Percentiles rank a stretch among this genome's conserved stretches.
These are phyloP conservation scores for Polydrusus cervinus DNA, from an alignment of 2,888 invertebrate genomes.

Conservation along the genomic window DNA sequence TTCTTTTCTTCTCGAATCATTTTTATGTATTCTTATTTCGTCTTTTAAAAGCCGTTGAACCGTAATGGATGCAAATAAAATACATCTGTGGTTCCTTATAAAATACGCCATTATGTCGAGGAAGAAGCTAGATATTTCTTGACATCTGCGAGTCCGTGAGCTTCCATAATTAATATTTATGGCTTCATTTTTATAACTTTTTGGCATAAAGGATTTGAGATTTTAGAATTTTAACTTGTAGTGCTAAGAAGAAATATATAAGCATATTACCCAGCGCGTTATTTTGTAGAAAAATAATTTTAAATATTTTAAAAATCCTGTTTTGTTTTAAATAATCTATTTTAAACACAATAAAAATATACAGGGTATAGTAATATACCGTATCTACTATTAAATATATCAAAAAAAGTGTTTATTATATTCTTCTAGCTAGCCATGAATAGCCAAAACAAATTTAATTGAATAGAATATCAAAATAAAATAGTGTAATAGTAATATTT, in stretches of 20 bases:
- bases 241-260: not conserved
- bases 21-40: slow-evolving; percentile 10
- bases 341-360: no score
- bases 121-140: slow-evolving; percentile 15
- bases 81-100: slow-evolving; percentile 12
- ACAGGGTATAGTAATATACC: no score
- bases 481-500: no score
- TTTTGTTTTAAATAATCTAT: no score
- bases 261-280: no score
- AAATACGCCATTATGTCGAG: slow-evolving; percentile 1
- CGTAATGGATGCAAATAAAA: slow-evolving; percentile 18
- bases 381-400: no score
- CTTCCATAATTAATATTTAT: slow-evolving; percentile 18
- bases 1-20: not conserved
- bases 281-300: no score
- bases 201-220: not conserved
- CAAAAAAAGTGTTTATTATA: no score
- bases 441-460: no score
- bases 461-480: no score
- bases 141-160: slow-evolving; percentile 14
- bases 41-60: slow-evolving; percentile 16
- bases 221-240: not conserved
- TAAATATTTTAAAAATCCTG: no score
- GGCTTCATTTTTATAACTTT: slow-evolving; percentile 1
- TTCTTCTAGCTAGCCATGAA: no score